Percentiles rank a stretch among this genome's conserved stretches.
phyloP scores from a whole-genome alignment of 2,797 vertebrate genomes.

The Alfaro cultratus region DNA sequence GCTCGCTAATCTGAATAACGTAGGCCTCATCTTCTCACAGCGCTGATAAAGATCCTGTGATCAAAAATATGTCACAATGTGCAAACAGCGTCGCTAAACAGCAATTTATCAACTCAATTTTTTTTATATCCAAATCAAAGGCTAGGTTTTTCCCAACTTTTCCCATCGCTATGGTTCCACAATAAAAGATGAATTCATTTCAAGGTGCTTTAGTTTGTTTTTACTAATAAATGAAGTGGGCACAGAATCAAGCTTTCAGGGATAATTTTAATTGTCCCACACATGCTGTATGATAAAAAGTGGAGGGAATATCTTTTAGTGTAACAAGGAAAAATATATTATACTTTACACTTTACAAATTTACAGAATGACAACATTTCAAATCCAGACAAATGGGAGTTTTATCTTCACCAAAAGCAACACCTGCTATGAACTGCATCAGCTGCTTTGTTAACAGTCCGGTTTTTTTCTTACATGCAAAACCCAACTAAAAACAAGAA shows the following conservation, averaged over 20 bases:
- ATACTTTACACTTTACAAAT: background rate
- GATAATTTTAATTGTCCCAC: background rate
- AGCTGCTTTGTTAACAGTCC: background rate
- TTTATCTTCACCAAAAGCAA: background rate
- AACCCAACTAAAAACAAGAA: too few species aligned
- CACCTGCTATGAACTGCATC: background rate
- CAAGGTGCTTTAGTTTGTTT: background rate
- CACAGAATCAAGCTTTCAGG: background rate
- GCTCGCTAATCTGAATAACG: slow-evolving; percentile 94
- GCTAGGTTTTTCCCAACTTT: background rate
- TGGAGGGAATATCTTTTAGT: background rate
- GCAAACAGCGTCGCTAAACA: background rate
- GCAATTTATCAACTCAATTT: background rate
- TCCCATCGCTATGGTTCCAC: too few species aligned
- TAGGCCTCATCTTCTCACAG: slow-evolving; percentile 97
- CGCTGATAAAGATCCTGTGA: slow-evolving; percentile 94
- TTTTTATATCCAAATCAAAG: background rate
- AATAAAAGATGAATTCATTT: background rate
- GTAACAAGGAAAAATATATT: background rate
- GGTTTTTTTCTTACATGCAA: background rate
- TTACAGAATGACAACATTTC: background rate
- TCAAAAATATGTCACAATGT: slow-evolving; percentile 19
- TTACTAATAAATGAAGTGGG: background rate
- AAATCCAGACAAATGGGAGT: background rate
- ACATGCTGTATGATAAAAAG: background rate